Evolutionary conservation across 2,113 vertebrate genomes (phyloP).

Genomic region (Elanoides forficatus): DNA sequence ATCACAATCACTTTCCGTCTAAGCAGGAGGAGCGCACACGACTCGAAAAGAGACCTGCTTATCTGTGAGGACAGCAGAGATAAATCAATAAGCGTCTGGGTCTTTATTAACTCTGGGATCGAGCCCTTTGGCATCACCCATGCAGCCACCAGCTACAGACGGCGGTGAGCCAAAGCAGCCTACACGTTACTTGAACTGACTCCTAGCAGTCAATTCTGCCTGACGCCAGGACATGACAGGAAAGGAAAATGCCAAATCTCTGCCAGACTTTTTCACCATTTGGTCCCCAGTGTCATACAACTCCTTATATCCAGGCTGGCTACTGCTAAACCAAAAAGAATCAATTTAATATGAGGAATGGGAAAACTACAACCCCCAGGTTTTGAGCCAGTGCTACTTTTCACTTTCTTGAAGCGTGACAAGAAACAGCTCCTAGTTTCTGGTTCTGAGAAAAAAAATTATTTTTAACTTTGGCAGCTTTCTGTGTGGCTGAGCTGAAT

Average conservation of each 20-base stretch:
- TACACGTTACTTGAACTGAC: rapidly evolving
- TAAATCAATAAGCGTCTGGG: rapidly evolving
- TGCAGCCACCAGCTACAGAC: not conserved
- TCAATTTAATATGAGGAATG: not conserved
- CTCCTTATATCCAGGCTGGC: not conserved
- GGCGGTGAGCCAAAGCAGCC: not conserved
- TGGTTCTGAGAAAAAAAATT: slow-evolving; percentile 23
- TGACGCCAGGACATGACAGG: not conserved
- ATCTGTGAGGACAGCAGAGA: not conserved
- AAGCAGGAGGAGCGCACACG: rapidly evolving
- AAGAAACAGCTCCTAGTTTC: slow-evolving; percentile 55
- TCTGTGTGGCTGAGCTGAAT: not conserved
- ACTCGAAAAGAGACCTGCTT: not conserved
- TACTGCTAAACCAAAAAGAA: not conserved
- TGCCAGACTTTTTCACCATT: no score
- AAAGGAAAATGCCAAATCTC: not conserved
- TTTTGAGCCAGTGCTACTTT: slow-evolving; percentile 12
- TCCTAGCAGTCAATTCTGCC: not conserved
- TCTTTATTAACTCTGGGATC: not conserved
- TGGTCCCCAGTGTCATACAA: not conserved
- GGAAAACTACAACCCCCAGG: not conserved
- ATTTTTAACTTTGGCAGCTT: slow-evolving; percentile 2
- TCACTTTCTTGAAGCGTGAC: slow-evolving; percentile 51
- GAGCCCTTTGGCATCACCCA: not conserved
- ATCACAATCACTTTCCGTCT: not conserved